Conservation (phyloP, 2,888 invertebrate species). For the Oasisia sp. region DNA sequence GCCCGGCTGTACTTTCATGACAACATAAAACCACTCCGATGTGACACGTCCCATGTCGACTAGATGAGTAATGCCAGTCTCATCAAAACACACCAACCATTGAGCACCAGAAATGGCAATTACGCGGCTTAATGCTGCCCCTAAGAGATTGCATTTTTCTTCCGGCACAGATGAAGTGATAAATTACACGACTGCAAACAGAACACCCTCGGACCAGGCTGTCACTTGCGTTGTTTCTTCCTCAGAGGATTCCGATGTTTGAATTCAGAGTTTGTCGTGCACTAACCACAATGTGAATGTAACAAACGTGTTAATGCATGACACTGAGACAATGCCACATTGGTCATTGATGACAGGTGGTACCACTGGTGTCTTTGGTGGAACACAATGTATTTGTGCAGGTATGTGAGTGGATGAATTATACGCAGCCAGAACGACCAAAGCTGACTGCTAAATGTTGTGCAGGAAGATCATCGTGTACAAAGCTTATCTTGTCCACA, state of each 20-base stretch:
- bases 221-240: neutral
- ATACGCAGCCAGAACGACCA: no score
- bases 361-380: neutral
- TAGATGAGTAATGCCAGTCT: neutral
- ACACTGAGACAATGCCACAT: neutral
- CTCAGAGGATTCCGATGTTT: neutral
- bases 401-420: neutral
- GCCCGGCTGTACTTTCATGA: neutral
- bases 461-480: no score
- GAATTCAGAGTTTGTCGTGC: neutral
- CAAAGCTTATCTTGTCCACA: no score
- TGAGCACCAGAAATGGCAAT: neutral
- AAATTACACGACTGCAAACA: neutral
- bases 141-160: neutral
- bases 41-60: neutral
- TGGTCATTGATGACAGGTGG: neutral
- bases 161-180: neutral
- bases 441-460: no score
- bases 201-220: neutral
- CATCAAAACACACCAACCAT: neutral
- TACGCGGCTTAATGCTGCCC: neutral
- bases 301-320: neutral
- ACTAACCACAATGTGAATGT: neutral
- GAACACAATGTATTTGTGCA: neutral
- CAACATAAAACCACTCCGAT: neutral